Base-by-base conservation (phyloP, 2,113 vertebrate species). In the Cettia cetti region DNA sequence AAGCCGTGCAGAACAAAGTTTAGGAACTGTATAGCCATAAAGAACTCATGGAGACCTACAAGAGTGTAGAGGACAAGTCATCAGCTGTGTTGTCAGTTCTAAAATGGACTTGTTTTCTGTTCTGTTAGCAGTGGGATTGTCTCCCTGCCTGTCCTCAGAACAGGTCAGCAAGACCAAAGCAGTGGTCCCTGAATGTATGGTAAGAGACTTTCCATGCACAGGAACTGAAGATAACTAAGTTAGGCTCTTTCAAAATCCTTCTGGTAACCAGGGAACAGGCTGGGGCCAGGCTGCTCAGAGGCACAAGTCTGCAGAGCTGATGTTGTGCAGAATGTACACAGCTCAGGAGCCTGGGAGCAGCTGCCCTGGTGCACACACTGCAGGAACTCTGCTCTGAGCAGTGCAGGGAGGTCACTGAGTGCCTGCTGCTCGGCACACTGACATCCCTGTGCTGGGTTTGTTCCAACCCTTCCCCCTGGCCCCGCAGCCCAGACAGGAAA, bases 381-480 rank as follows among this genome's bases (percentile, higher is more conserved):
- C 28, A 69, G 52, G 53, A 31, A 15, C 12, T 49, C 56, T 59
- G 39, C 26, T 37, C 57, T 40, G 49, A 9, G 13, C 61, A 79
- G 28, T 0, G 0, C 33, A 45, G 75, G 42, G 31, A 61, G 37
- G 35, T 54, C 14, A 17, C 15, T 14, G 15, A 31, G 26, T 22
- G 37, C 28, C 42, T 28, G 22, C 37, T 69, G 49, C 45, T 84
- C 27, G 9, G 40, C 42, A 53, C 18, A 2, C 40, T 37, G 54
- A 26, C 26, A 37, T 15, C 27, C 79, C 45, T 49, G 22, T 28
- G 22, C 22, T 61, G 24, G 19, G 1, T 17, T 65, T 81, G 18
- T 40, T 74, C 26, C 45, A 75, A 4, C 44, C 44, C 33, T 49
- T 5, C 1, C 1, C 7, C 28, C 57, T 0, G 0, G 56, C 10